phyloP scores from a whole-genome alignment of 1,140 invertebrate species.

The Atta texana region DNA sequence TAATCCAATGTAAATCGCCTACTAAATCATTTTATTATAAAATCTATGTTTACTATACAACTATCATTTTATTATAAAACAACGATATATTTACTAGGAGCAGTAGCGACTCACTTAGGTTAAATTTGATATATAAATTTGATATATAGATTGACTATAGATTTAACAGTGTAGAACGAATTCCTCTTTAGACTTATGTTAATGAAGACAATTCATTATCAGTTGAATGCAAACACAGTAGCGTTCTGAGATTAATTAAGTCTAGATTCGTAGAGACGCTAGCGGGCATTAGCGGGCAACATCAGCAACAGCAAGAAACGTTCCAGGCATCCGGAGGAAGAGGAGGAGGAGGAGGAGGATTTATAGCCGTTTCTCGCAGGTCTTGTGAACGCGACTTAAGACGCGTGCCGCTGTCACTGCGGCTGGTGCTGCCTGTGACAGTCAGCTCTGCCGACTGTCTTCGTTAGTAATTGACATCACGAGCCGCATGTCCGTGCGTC shows the following conservation, averaged over 20 bases:
- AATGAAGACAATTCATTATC: conserved; percentile 1
- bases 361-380: conserved; percentile 59
- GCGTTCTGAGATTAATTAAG: conserved; percentile 65
- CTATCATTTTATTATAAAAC: no score
- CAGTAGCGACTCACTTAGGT: no score
- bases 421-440: conserved; percentile 50
- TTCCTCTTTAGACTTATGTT: neutral
- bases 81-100: no score
- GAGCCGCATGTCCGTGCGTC: conserved; percentile 43
- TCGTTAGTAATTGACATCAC: conserved; percentile 77
- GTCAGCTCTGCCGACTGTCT: conserved; percentile 67
- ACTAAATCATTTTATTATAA: no score
- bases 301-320: conserved; percentile 55
- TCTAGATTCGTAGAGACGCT: conserved; percentile 27
- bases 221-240: neutral
- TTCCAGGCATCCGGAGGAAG: conserved; percentile 33
- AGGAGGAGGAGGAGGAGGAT: conserved; percentile 24
- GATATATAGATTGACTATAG: no score
- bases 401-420: conserved; percentile 72
- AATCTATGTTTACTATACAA: no score
- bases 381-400: conserved; percentile 65
- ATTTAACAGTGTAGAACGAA: neutral
- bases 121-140: no score
- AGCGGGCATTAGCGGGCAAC: conserved; percentile 55
- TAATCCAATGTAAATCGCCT: no score